These are phyloP conservation scores for Herminia tarsipennalis DNA, from an alignment of 2,888 invertebrate genomes.

Conservation along the genomic window DNA sequence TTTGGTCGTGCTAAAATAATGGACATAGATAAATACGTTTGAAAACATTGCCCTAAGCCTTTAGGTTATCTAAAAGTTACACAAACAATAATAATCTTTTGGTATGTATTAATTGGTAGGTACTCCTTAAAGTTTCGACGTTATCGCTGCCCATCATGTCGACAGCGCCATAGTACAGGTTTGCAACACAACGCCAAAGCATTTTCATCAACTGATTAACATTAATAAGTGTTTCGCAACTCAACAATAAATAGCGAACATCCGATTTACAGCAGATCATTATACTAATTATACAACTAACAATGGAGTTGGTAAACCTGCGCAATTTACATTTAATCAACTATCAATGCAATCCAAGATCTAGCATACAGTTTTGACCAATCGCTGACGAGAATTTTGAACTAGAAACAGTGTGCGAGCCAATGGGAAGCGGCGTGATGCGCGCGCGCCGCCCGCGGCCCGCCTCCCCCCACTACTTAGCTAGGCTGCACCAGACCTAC, in stretches of 20 bases:
- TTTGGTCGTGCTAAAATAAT: background rate
- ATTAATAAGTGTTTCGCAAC: constrained; percentile 35
- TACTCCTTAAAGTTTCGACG: no score
- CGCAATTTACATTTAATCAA: constrained; percentile 43
- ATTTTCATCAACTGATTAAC: constrained; percentile 17
- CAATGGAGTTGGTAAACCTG: constrained; percentile 43
- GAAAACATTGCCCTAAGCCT: no score
- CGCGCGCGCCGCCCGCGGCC: constrained; percentile 60
- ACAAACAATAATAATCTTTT: no score
- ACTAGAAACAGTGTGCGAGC: constrained; percentile 35
- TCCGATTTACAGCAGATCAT: constrained; percentile 33
- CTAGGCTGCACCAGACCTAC: constrained; percentile 24
- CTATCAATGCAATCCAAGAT: constrained; percentile 25
- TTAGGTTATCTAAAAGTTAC: no score
- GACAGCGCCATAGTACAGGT: background rate
- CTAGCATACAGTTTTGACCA: constrained; percentile 27
- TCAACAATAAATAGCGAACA: constrained; percentile 22
- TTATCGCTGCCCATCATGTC: background rate
- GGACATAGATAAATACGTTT: no score
- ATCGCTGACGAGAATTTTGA: constrained; percentile 21
- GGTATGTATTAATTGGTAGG: no score
- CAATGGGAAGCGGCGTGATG: constrained; percentile 40
- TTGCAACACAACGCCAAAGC: background rate
- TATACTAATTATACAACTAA: constrained; percentile 42
- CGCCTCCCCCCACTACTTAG: constrained; percentile 37